phyloP scores from a whole-genome alignment of 2,888 invertebrate genomes.

The Nomada fabriciana region DNA sequence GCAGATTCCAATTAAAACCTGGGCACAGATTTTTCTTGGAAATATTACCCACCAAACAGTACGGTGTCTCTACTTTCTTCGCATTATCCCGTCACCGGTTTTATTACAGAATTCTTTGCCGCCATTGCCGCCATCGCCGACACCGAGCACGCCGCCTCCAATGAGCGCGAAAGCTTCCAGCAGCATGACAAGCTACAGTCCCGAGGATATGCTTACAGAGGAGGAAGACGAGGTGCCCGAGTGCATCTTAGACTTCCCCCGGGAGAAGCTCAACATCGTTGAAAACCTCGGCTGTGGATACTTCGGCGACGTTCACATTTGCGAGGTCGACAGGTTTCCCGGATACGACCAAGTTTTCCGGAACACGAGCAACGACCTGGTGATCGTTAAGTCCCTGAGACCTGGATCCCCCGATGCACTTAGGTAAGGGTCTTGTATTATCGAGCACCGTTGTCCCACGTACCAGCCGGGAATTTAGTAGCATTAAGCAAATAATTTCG shows the following conservation, averaged over 20 bases:
- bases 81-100: conserved; percentile 1
- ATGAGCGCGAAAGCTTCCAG: conserved; percentile 83
- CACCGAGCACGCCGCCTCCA: conserved; percentile 83
- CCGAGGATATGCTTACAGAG: conserved; percentile 85
- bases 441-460: conserved; percentile 3
- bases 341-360: conserved; percentile 81
- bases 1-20: background rate
- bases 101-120: conserved; percentile 79
- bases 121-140: conserved; percentile 84
- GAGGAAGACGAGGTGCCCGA: conserved; percentile 82
- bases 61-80: background rate
- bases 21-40: background rate
- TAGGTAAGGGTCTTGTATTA: conserved; percentile 76
- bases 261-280: conserved; percentile 90
- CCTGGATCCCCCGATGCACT: conserved; percentile 86
- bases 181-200: conserved; percentile 83
- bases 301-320: conserved; percentile 90
- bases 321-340: conserved; percentile 86
- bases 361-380: conserved; percentile 85
- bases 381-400: conserved; percentile 90
- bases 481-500: conserved; percentile 25
- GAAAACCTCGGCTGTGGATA: conserved; percentile 92
- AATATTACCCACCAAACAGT: conserved; percentile 9
- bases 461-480: conserved; percentile 19
- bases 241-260: conserved; percentile 87